A percentile compares a stretch with the other conserved stretches of the same genome.
Conservation (phyloP, 2,113 vertebrate genomes). For the Xenopus tropicalis region DNA sequence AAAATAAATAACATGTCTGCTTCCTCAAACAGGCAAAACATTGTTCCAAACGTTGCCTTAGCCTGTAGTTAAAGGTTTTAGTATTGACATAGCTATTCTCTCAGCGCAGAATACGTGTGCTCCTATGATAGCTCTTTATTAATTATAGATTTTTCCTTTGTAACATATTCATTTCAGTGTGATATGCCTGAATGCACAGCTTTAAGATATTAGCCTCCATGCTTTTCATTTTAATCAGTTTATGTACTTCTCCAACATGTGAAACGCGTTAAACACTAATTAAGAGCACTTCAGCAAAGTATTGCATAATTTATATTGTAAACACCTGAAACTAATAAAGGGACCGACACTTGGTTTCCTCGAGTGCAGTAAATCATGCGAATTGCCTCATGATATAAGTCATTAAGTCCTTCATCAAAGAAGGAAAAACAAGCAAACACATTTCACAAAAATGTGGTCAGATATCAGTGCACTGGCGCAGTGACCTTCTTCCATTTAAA, state of each 20-base stretch:
- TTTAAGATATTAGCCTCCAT: background rate
- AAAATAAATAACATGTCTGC: constrained; percentile 38
- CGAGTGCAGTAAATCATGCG: constrained; percentile 37
- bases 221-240: constrained; percentile 7
- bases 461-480: constrained; percentile 17
- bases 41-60: background rate
- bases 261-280: constrained; percentile 17
- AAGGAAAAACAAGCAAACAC: constrained; percentile 31
- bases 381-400: constrained; percentile 35
- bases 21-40: constrained; percentile 23
- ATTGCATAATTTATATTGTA: constrained; percentile 38
- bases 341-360: constrained; percentile 22
- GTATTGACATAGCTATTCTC: too few relatives aligned
- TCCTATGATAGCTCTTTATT: background rate
- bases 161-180: too few relatives aligned
- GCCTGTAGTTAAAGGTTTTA: background rate
- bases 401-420: constrained; percentile 36
- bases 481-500: background rate
- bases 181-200: background rate
- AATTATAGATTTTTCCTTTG: background rate
- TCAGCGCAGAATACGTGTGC: too few relatives aligned
- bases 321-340: constrained; percentile 42
- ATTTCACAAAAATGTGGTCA: constrained; percentile 22
- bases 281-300: constrained; percentile 22
- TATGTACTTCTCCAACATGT: background rate